phyloP scores from a whole-genome alignment of 2,888 invertebrate species.

The Loripinus fragilis region DNA sequence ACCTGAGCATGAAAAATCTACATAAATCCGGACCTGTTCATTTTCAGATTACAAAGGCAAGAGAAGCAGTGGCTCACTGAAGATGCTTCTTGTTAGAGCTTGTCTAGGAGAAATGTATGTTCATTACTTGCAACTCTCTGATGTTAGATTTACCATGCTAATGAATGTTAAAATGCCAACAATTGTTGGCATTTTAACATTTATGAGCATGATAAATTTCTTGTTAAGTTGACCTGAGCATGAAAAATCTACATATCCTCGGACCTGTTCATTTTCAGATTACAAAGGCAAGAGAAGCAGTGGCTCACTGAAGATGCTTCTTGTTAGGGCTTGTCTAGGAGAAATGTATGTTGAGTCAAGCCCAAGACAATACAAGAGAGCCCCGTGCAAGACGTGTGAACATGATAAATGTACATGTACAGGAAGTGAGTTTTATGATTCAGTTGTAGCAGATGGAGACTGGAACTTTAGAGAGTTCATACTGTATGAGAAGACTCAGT shows the following conservation, averaged over 20 bases:
- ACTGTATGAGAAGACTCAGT: conserved; percentile 60
- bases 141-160: no score
- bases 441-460: conserved; percentile 59
- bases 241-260: no score
- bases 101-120: conserved; percentile 57
- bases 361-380: conserved; percentile 35
- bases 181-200: no score
- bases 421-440: conserved; percentile 52
- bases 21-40: no score
- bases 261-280: no score
- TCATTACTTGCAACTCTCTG: no score
- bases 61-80: no score
- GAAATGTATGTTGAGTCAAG: conserved; percentile 39
- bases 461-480: conserved; percentile 71
- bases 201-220: no score
- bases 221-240: no score
- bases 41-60: no score
- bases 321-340: conserved; percentile 59
- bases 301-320: conserved; percentile 58
- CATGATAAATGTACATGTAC: conserved; percentile 52
- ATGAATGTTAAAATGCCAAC: no score
- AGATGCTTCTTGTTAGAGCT: conserved; percentile 62
- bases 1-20: no score
- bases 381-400: conserved; percentile 54
- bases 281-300: conserved; percentile 31